phyloP scores from a whole-genome alignment of 2,797 vertebrate species.

The Micrastur ruficollis region DNA sequence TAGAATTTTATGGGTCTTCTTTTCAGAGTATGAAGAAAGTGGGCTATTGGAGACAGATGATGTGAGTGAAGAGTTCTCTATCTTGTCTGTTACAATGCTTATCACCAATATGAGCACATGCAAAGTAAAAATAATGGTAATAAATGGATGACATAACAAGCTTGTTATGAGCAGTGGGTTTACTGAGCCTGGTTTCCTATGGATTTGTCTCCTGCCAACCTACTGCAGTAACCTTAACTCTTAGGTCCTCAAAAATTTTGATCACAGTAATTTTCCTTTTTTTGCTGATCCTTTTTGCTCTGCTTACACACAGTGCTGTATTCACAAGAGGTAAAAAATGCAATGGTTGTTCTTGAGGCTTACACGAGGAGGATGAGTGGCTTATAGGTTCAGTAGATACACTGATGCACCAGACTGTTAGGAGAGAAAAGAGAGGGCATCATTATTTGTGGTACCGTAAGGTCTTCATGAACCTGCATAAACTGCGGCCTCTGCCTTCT shows the following conservation, averaged over 20 bases:
- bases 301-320: neutral
- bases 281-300: neutral
- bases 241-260: neutral
- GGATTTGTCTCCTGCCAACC: neutral
- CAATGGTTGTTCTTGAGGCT: neutral
- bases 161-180: neutral
- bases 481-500: neutral
- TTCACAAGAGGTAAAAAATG: neutral
- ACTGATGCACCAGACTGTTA: neutral
- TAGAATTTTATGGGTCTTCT: slow-evolving; percentile 50
- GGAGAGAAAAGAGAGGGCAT: neutral
- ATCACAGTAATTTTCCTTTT: neutral
- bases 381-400: neutral
- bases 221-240: neutral
- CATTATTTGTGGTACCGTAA: neutral
- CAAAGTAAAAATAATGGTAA: neutral
- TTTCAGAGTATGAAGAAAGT: slow-evolving; percentile 97
- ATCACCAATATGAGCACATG: neutral
- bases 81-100: neutral
- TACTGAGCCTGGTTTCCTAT: neutral
- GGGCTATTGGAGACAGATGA: slow-evolving; percentile 96
- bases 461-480: neutral
- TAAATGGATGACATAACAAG: neutral
- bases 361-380: neutral
- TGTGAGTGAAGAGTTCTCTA: slow-evolving; percentile 77